Conservation (phyloP, 1,140 invertebrate species). For the Thaumatotibia leucotreta region DNA sequence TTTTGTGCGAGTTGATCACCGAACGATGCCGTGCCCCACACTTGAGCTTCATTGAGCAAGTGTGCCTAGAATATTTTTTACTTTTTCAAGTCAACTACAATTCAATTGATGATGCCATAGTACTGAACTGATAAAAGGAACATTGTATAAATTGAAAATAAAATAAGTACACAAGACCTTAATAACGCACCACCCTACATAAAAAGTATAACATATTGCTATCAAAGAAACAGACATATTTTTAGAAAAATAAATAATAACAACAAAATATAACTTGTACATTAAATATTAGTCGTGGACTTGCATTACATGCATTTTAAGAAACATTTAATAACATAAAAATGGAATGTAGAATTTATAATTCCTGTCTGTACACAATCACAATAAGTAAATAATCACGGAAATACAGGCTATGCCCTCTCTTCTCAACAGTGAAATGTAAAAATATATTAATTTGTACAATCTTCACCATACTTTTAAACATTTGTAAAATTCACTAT, state of each 20-base stretch:
- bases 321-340: constrained; percentile 49
- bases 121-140: neutral
- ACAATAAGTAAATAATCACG: constrained; percentile 68
- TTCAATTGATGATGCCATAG: neutral
- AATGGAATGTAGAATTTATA: constrained; percentile 74
- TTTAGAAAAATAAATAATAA: constrained; percentile 33
- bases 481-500: constrained; percentile 75
- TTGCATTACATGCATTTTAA: constrained; percentile 68
- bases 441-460: constrained; percentile 76
- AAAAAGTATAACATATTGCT: constrained; percentile 23
- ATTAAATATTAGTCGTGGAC: constrained; percentile 74
- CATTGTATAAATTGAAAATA: neutral
- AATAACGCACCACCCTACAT: neutral
- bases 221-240: constrained; percentile 42
- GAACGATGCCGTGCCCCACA: constrained; percentile 26
- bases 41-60: constrained; percentile 70
- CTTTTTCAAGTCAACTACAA: constrained; percentile 21
- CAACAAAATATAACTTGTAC: constrained; percentile 61
- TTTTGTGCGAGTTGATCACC: constrained; percentile 56
- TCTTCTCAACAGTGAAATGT: constrained; percentile 68
- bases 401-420: constrained; percentile 66
- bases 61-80: neutral
- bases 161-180: constrained; percentile 3
- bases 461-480: constrained; percentile 59
- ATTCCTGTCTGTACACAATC: constrained; percentile 67